These are phyloP conservation scores for Podarcis cretensis DNA, from an alignment of 2,113 vertebrate species.

Conservation along the genomic window DNA sequence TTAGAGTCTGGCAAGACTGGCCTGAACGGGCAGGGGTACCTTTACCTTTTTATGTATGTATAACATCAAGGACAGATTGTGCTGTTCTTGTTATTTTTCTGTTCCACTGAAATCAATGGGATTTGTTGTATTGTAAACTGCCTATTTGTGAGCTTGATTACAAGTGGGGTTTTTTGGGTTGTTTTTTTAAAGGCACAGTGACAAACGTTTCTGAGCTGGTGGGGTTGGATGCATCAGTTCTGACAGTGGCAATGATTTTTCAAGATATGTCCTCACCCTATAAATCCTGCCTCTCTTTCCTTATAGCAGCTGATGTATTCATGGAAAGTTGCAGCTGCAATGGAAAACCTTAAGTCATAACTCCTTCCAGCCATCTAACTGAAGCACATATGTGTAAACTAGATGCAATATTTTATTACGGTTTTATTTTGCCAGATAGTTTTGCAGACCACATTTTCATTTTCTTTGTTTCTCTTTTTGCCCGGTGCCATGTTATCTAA, in stretches of 20 bases:
- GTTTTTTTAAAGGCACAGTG: too few species aligned
- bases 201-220: not conserved
- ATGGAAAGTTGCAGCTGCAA: conserved; percentile 45
- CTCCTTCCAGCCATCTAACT: conserved; percentile 55
- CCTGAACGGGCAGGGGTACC: too few species aligned
- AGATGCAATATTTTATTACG: conserved; percentile 52
- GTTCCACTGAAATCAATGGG: not conserved
- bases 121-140: not conserved
- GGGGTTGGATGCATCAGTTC: too few species aligned
- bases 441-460: conserved; percentile 44
- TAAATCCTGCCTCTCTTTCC: conserved; percentile 52
- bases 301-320: conserved; percentile 44
- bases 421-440: conserved; percentile 51
- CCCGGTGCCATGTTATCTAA: conserved; percentile 42
- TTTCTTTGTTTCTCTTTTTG: not conserved
- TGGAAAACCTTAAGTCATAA: conserved; percentile 63
- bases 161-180: too few species aligned
- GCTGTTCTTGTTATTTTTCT: not conserved
- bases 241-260: not conserved
- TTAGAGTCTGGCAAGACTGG: too few species aligned
- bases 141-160: not conserved
- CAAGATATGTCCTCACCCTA: conserved; percentile 41
- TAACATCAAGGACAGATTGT: not conserved
- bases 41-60: too few species aligned
- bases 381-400: conserved; percentile 48